phyloP scores from a whole-genome alignment of 2,797 vertebrate genomes.

The Enteromius unitaeniatus region DNA sequence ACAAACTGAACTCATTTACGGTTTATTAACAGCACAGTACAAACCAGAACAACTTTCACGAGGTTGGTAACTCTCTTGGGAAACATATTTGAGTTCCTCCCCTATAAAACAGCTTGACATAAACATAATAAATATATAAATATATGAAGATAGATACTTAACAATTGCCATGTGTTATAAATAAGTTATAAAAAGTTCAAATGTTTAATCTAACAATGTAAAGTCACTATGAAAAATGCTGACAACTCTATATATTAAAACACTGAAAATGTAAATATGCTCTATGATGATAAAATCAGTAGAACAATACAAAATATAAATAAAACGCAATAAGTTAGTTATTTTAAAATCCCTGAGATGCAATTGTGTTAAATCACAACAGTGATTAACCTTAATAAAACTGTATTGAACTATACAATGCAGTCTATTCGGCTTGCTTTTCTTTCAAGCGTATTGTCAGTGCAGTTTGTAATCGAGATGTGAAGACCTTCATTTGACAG shows the following conservation, averaged over 20 bases:
- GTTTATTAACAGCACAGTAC: constrained; percentile 24
- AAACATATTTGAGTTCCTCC: constrained; percentile 14
- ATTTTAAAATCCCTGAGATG: constrained; percentile 14
- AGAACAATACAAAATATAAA: constrained; percentile 21
- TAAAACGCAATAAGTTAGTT: constrained; percentile 21
- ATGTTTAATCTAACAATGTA: constrained; percentile 10
- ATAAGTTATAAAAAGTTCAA: constrained; percentile 8
- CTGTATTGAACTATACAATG: constrained; percentile 1
- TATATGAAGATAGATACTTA: constrained; percentile 3
- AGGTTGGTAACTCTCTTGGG: neutral
- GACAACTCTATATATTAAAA: constrained; percentile 10
- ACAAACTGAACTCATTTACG: constrained; percentile 24
- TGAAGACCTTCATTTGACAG: constrained; percentile 29
- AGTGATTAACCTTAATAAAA: constrained; percentile 7
- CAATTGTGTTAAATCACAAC: constrained; percentile 14
- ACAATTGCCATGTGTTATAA: constrained; percentile 20
- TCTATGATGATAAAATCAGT: constrained; percentile 23
- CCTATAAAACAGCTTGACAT: constrained; percentile 23
- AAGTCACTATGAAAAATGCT: constrained; percentile 13
- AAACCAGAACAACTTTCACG: constrained; percentile 23
- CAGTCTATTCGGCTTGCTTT: neutral
- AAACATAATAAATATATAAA: constrained; percentile 57
- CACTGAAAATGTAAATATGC: constrained; percentile 11
- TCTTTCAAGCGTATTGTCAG: neutral
- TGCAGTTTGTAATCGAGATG: neutral